Base-by-base conservation (phyloP, 2,113 vertebrate genomes). In the Copsychus sechellarum region DNA sequence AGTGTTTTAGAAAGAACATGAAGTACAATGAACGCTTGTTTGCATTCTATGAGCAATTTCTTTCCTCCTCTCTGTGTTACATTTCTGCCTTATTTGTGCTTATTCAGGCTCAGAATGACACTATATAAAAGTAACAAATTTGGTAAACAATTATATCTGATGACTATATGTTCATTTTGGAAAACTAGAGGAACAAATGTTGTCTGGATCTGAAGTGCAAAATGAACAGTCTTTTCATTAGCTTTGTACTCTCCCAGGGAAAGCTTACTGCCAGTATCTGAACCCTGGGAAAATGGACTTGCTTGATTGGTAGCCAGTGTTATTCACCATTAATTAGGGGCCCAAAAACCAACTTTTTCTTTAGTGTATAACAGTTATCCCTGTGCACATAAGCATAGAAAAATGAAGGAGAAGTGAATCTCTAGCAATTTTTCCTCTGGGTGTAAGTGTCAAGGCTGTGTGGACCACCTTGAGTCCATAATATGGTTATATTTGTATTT, bases 71-170 rank as follows among this genome's bases (percentile, higher is more conserved):
- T 81, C 77, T 42, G n/a, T 64, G 60, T 53, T 93, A 11, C 56
- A 26, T 69, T 93, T 93, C 72, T 90, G 77, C 70, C 60, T 95
- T 86, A 64, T 91, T 93, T 96, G 53, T 16, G 36, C 71, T 90
- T 74, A 43, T 81, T 91, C 64, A 91, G 71, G 88, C 54, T 31
- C 87, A 88, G 91, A 92, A 93, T 73, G 77, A 62, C 76, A 62
- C 62, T 53, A 6, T 40, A 51, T 58, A 29, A 48, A 85, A 71
- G 53, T 53, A 78, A 53, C 53, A 60, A 9, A 86, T 95, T 81
- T 90, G 65, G 82, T 84, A 95, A 97, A 92, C 92, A 93, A 34
- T 90, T 92, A 69, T 61, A 84, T 90, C 82, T 96, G 93, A 94
- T 95, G 92, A 81, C 48, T 96, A 4, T 92, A 42, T 76, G 82